These are phyloP conservation scores for Drosophila ustulata DNA, from an alignment of 2,888 invertebrate genomes.

Conservation along the genomic window DNA sequence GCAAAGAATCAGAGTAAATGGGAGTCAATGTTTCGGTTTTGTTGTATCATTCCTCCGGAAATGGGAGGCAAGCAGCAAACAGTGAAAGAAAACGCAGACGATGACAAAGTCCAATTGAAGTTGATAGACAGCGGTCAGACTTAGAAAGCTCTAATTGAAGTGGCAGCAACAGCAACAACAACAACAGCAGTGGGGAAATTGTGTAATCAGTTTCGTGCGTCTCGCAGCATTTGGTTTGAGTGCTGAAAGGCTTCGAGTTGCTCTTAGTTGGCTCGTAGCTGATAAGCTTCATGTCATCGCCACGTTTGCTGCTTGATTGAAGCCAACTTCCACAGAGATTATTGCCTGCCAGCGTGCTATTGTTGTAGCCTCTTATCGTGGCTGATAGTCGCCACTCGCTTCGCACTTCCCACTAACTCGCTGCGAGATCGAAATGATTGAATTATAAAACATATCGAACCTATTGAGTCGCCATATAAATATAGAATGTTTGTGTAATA, in stretches of 20 bases:
- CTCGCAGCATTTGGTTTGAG: slow-evolving; percentile 9
- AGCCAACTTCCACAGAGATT: slow-evolving; percentile 47
- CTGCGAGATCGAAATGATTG: slow-evolving; percentile 11
- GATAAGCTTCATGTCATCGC: slow-evolving; percentile 51
- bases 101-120: slow-evolving; percentile 5
- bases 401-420: background rate
- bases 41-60: slow-evolving; percentile 14
- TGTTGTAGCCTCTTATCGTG: slow-evolving; percentile 31
- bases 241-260: slow-evolving; percentile 15
- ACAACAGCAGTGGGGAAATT: slow-evolving; percentile 19
- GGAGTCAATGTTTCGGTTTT: background rate
- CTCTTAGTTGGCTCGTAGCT: slow-evolving; percentile 33
- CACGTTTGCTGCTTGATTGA: slow-evolving; percentile 48
- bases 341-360: slow-evolving; percentile 15
- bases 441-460: slow-evolving; percentile 20
- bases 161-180: slow-evolving; percentile 6
- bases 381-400: slow-evolving; percentile 17
- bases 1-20: slow-evolving; percentile 8
- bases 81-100: background rate
- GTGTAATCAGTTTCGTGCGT: slow-evolving; percentile 49
- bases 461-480: slow-evolving; percentile 19
- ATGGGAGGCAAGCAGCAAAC: background rate
- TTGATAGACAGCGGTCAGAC: slow-evolving; percentile 21
- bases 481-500: slow-evolving; percentile 23
- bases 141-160: slow-evolving; percentile 55